These are phyloP conservation scores for Sternarchorhynchus goeldii DNA, from an alignment of 2,797 vertebrate species.

Conservation along the genomic window DNA sequence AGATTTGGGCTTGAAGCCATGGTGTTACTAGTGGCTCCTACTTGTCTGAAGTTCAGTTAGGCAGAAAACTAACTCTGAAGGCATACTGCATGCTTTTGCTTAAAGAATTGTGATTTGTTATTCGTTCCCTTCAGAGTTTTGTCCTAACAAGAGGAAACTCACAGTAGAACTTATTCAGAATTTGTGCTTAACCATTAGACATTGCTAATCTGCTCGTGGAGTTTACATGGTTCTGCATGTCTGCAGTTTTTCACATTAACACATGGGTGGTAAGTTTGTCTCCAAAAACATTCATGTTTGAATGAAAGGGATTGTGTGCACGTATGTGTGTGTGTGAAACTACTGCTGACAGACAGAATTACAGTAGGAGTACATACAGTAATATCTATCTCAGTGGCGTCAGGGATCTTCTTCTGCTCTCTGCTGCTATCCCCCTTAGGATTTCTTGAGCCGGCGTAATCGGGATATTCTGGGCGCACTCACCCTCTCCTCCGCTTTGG, in stretches of 20 bases:
- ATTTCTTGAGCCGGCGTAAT: constrained; percentile 77
- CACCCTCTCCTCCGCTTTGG: constrained; percentile 67
- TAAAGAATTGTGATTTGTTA: constrained; percentile 68
- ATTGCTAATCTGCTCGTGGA: constrained; percentile 37
- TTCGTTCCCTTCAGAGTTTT: constrained; percentile 64
- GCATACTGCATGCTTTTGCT: constrained; percentile 70
- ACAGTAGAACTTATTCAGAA: constrained; percentile 63
- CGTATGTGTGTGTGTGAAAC: constrained; percentile 21
- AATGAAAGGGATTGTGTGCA: constrained; percentile 16
- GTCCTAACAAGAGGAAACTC: constrained; percentile 69
- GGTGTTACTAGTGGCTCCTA: constrained; percentile 76
- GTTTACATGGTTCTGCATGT: constrained; percentile 38
- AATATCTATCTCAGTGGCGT: constrained; percentile 70
- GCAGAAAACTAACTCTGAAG: constrained; percentile 73
- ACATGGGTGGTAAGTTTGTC: constrained; percentile 1
- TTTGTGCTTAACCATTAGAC: constrained; percentile 64
- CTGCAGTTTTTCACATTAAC: constrained; percentile 17
- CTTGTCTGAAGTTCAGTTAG: constrained; percentile 77
- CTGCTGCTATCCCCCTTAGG: constrained; percentile 57
- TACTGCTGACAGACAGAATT: constrained; percentile 50
- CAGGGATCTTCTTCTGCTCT: constrained; percentile 64
- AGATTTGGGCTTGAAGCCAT: constrained; percentile 71
- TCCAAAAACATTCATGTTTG: constrained; percentile 15
- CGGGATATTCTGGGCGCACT: constrained; percentile 77
- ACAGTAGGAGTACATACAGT: constrained; percentile 63